phyloP scores from a whole-genome alignment of 2,888 invertebrate genomes.

The Eupithecia inturbata region DNA sequence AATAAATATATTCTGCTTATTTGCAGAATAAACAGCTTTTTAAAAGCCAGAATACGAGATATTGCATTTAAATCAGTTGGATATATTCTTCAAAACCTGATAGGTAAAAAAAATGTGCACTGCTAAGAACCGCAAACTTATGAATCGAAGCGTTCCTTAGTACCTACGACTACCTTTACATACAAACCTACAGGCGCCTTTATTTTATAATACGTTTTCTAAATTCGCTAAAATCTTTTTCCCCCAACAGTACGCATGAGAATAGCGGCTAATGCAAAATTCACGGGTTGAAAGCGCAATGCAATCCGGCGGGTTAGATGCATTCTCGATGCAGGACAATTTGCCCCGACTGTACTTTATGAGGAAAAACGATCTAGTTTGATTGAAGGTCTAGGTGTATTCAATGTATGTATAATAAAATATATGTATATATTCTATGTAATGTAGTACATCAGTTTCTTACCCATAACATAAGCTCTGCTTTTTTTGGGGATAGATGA shows the following conservation, averaged over 20 bases:
- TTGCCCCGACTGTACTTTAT: slow-evolving; percentile 10
- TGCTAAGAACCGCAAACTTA: background rate
- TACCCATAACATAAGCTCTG: too few species aligned
- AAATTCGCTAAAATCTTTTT: slow-evolving; percentile 43
- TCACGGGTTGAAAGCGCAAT: slow-evolving; percentile 73
- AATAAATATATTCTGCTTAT: background rate
- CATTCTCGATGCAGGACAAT: slow-evolving; percentile 67
- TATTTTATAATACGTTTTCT: slow-evolving; percentile 2
- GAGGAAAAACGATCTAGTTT: slow-evolving; percentile 1
- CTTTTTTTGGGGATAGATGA: too few species aligned
- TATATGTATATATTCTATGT: background rate
- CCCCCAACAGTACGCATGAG: slow-evolving; percentile 41
- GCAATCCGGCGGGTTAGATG: slow-evolving; percentile 77
- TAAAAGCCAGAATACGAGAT: background rate
- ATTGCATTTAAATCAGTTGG: background rate
- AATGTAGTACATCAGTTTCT: too few species aligned
- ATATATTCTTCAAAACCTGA: background rate
- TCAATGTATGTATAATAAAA: background rate
- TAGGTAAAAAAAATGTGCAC: background rate
- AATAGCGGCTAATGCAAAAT: slow-evolving; percentile 74
- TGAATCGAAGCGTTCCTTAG: background rate
- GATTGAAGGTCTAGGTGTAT: background rate
- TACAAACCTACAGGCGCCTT: background rate
- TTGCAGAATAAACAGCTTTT: background rate
- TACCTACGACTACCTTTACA: background rate